Evolutionary conservation across 53 echinoderm and acorn worm species (phyloP), one percentile per base, ranked within the genome.

Genomic region (Stichopus horrens): DNA sequence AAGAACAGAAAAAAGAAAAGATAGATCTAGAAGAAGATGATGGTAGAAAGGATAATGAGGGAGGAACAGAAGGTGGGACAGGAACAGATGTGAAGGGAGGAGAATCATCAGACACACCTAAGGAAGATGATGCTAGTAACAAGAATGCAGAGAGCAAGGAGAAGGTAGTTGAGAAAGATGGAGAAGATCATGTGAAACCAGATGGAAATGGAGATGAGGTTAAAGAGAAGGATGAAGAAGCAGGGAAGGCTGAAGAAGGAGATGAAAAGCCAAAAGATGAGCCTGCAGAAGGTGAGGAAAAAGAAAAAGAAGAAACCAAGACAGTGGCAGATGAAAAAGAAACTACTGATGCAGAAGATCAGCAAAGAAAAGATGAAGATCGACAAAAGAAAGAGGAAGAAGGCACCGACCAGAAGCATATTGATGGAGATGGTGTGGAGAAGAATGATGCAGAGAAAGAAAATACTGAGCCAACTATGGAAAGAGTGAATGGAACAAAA

Each of bases 21-120:
- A 7, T 8, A 11, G n/a, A 78, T 51, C 8, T 9, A 57, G 21
- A 56, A 81, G 20, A 57, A 56, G 57, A 19, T n/a, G 84, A 22
- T 86, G 86, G 10, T 18, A 58, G 22, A n/a, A 80, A 79, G 14
- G 73, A 74, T 13, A 16, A 66, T 21, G 59, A 90, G 10, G 57
- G 57, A 77, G 88, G 54, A 23, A 22, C 19, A 10, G 22, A 71
- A 60, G 65, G 2, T 19, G 81, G n/a, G 16, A 58, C 57, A 22
- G 58, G 60, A 18, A 5, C 19, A n/a, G 71, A 67, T 8, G 52
- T 20, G 53, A 51, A 22, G 22, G 66, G 2, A 52, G 54, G 37
- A 18, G 53, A 86, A 23, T 53, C 11, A 37, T 37, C 37, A 37
- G 37, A 37, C 37, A 37, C 37, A 37, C 37, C 37, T 2, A 37